Evolutionary conservation across 2,113 vertebrate species (phyloP).

Genomic region (Thermophis baileyi): DNA sequence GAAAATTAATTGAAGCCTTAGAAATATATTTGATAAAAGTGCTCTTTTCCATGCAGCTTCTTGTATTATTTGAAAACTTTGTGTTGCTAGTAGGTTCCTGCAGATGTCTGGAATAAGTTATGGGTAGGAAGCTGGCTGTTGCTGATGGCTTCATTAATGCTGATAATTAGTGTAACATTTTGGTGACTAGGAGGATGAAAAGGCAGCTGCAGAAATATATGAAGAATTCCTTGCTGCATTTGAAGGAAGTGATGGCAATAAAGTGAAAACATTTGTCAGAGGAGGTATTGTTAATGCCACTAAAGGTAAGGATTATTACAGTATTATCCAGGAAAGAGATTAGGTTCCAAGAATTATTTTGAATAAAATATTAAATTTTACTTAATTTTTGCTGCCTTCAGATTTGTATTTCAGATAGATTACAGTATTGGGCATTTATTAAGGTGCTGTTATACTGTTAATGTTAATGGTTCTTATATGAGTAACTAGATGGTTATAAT

Average conservation of each 20-base stretch:
- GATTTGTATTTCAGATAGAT: neutral
- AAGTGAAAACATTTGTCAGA: slow-evolving; percentile 97
- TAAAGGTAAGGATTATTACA: slow-evolving; percentile 78
- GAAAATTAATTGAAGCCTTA: neutral
- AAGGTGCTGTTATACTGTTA: neutral
- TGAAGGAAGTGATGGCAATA: slow-evolving; percentile 92
- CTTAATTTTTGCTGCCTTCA: neutral
- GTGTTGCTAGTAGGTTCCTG: neutral
- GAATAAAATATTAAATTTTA: neutral
- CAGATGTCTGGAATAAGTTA: neutral
- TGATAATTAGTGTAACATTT: slow-evolving; percentile 57
- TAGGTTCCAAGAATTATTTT: neutral
- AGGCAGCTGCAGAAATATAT: slow-evolving; percentile 97
- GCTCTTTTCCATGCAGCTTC: neutral
- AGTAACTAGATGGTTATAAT: neutral
- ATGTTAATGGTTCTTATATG: neutral
- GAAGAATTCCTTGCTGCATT: slow-evolving; percentile 98
- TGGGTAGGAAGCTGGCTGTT: neutral
- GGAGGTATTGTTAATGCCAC: slow-evolving; percentile 95
- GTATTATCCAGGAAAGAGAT: neutral
- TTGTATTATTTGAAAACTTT: neutral
- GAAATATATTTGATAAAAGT: neutral
- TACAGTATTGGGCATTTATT: neutral
- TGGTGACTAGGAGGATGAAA: slow-evolving; percentile 88
- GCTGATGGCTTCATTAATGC: neutral